Conservation (phyloP, 2,797 vertebrate species). For the Manis crassicaudata region DNA sequence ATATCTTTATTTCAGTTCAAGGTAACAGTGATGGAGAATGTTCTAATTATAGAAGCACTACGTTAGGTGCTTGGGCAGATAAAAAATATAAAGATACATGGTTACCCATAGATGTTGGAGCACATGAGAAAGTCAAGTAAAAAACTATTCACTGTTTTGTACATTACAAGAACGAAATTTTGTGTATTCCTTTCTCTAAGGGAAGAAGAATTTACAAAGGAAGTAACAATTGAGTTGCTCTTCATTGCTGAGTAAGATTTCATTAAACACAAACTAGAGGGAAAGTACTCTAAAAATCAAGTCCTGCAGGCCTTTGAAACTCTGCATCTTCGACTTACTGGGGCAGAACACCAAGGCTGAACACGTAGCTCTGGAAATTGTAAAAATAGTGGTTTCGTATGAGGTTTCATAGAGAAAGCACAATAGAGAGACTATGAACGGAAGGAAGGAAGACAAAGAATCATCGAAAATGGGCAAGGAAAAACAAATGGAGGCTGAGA, state of each 20-base stretch:
- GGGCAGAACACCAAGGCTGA: not conserved
- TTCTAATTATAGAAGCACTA: not conserved
- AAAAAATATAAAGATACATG: not conserved
- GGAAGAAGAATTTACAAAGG: not conserved
- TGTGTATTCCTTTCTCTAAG: not conserved
- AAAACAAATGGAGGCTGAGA: not conserved
- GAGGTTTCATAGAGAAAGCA: not conserved
- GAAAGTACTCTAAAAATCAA: not conserved
- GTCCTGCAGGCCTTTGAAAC: not conserved
- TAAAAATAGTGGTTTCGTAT: not conserved
- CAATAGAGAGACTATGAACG: not conserved
- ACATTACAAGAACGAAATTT: not conserved
- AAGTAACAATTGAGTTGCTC: not conserved
- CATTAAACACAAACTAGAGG: not conserved
- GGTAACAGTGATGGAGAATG: not conserved
- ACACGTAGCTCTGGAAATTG: not conserved
- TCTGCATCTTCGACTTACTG: not conserved
- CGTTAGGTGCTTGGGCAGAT: not conserved
- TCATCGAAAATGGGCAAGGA: not conserved
- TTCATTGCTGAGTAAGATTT: conserved; percentile 25
- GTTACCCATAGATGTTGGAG: not conserved
- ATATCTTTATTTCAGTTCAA: not conserved
- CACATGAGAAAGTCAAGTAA: not conserved
- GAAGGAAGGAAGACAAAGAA: not conserved
- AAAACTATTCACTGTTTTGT: not conserved